Base-by-base conservation (phyloP, 1,140 invertebrate genomes). In the Holcopasites calliopsidis region DNA sequence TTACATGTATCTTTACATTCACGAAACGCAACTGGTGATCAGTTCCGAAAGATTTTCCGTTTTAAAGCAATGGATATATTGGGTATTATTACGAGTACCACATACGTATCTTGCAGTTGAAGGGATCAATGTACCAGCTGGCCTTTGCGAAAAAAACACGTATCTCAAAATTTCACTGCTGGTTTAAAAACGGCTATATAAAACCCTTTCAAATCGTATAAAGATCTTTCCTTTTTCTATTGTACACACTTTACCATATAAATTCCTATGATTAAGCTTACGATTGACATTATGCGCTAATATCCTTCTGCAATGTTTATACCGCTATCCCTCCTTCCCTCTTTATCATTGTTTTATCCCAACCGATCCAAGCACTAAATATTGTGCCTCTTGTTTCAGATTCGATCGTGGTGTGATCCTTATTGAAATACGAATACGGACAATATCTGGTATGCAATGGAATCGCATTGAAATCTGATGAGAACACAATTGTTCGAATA, bases 201-300 rank as follows among this genome's bases (percentile, higher is more conserved):
- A 80, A 81, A 80, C 73, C 38, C 40, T 57, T 79, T 42, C 13
- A 42, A 61, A 80, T 81, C 50, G 65, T 82, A 75, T 57, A 82
- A 79, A 57, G 73, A 57, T 50, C 76, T 80, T 74, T 47, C 44
- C 16, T 62, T 42, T 68, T 76, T 75, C 66, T 69, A 76, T 60
- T 26, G 38, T 81, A 80, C 60, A 76, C 58, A 80, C 60, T 75
- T 82, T 82, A 82, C 47, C 79, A 65, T 66, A 66, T 66, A 66
- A 66, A 74, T 74, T n/a, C 40, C 61, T 74, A 74, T 66, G 76
- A 82, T 82, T 82, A 82, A 52, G 52, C 74, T 80, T 82, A 80
- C 2, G 79, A 82, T 82, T 76, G 79, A 82, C 73, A 47, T 80
- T 80, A 71, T 61, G 66, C 52, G 33, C 31, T 81, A 81, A 49